Conservation (phyloP, 2,888 invertebrate genomes). For the Protonemura montana region DNA sequence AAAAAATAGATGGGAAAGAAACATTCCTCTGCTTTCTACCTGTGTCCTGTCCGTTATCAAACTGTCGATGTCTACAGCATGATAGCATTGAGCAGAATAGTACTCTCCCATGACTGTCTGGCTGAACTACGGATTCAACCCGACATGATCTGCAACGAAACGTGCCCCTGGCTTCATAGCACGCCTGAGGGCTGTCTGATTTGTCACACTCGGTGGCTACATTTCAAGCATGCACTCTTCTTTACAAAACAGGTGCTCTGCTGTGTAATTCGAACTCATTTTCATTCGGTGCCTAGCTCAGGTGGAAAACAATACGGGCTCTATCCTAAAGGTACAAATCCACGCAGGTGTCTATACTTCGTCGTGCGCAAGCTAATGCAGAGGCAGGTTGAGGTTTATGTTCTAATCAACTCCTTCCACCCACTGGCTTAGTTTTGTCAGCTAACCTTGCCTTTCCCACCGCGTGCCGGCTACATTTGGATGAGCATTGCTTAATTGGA, state of each 20-base stretch:
- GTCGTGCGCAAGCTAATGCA: background rate
- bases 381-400: background rate
- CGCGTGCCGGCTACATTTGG: background rate
- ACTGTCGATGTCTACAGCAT: too few relatives aligned
- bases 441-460: background rate
- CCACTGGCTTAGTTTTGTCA: background rate
- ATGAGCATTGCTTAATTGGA: background rate
- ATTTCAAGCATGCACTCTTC: background rate
- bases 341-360: background rate
- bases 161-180: too few relatives aligned
- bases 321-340: background rate
- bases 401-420: background rate
- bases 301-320: background rate
- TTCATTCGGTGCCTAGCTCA: background rate
- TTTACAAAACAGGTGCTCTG: background rate
- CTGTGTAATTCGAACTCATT: background rate
- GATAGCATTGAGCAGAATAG: too few relatives aligned
- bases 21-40: too few relatives aligned
- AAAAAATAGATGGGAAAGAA: too few relatives aligned
- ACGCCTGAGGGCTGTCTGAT: background rate
- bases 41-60: too few relatives aligned
- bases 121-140: too few relatives aligned
- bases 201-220: background rate
- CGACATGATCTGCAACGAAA: too few relatives aligned
- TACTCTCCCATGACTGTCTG: too few relatives aligned